phyloP scores from a whole-genome alignment of 2,888 invertebrate species.

The Leucophora obtusa region DNA sequence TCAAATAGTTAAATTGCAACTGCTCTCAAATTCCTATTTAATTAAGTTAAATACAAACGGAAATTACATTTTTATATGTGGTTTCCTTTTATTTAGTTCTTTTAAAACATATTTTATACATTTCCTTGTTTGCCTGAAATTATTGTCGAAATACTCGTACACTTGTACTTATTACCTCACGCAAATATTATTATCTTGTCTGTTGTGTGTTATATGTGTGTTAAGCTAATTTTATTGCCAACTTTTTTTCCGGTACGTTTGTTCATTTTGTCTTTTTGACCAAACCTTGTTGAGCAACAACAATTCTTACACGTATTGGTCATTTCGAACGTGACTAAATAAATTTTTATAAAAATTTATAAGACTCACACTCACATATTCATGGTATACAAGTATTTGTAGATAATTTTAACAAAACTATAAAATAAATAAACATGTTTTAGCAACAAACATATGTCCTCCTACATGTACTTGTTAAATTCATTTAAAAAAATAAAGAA shows the following conservation, averaged over 20 bases:
- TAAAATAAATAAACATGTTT: slow-evolving; percentile 40
- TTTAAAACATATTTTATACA: background rate
- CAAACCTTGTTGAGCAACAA: background rate
- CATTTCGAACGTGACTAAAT: slow-evolving; percentile 59
- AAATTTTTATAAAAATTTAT: slow-evolving; percentile 33
- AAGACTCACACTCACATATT: background rate
- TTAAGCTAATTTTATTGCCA: slow-evolving; percentile 60
- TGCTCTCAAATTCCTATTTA: no score
- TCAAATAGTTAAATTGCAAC: no score
- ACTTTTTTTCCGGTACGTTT: slow-evolving; percentile 30
- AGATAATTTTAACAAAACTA: background rate
- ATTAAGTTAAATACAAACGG: background rate
- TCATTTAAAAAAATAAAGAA: background rate
- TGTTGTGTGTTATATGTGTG: slow-evolving; percentile 22
- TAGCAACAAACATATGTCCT: slow-evolving; percentile 28
- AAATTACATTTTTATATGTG: background rate
- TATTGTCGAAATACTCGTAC: background rate
- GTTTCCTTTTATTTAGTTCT: background rate
- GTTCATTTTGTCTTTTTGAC: background rate
- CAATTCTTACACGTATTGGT: slow-evolving; percentile 48
- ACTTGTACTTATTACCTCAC: slow-evolving; percentile 51
- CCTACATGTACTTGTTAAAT: slow-evolving; percentile 27
- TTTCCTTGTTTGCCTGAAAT: background rate
- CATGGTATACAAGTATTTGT: background rate
- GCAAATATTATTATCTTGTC: slow-evolving; percentile 59